Conservation (phyloP, 2,888 invertebrate genomes). For the Aphidoletes aphidimyza region DNA sequence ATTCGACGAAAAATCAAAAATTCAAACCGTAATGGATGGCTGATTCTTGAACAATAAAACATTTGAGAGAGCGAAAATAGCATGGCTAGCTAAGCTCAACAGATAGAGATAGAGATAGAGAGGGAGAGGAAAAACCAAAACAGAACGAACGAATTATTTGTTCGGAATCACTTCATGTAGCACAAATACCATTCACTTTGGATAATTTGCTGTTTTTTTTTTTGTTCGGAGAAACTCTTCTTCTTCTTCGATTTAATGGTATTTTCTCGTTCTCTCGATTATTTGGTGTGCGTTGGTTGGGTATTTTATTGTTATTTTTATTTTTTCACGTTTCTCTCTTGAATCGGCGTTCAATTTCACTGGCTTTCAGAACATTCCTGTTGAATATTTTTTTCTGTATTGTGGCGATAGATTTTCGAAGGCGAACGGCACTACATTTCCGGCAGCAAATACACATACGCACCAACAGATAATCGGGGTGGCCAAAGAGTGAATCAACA, state of each 20-base stretch:
- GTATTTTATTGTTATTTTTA: neutral
- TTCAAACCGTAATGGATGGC: slow-evolving; percentile 47
- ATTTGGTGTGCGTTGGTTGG: neutral
- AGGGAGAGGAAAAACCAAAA: neutral
- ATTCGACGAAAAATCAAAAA: slow-evolving; percentile 48
- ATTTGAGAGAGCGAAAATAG: neutral
- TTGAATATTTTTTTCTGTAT: too few species aligned
- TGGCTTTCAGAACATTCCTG: slow-evolving; percentile 13
- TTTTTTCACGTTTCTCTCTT: neutral
- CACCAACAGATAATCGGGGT: neutral
- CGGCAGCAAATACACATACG: neutral
- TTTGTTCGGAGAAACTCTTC: slow-evolving; percentile 8
- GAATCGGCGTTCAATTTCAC: neutral
- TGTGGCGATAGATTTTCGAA: slow-evolving; percentile 37
- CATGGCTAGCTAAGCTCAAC: slow-evolving; percentile 5
- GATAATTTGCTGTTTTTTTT: slow-evolving; percentile 8
- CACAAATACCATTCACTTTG: slow-evolving; percentile 40
- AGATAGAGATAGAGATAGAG: neutral
- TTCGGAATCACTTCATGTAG: slow-evolving; percentile 19
- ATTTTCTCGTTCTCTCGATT: neutral
- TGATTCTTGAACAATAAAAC: slow-evolving; percentile 49
- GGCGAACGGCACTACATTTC: slow-evolving; percentile 9
- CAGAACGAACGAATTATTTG: neutral
- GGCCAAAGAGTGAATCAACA: neutral
- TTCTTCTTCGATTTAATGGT: neutral